phyloP scores from a whole-genome alignment of 2,797 vertebrate genomes.

The Dallia pectoralis region DNA sequence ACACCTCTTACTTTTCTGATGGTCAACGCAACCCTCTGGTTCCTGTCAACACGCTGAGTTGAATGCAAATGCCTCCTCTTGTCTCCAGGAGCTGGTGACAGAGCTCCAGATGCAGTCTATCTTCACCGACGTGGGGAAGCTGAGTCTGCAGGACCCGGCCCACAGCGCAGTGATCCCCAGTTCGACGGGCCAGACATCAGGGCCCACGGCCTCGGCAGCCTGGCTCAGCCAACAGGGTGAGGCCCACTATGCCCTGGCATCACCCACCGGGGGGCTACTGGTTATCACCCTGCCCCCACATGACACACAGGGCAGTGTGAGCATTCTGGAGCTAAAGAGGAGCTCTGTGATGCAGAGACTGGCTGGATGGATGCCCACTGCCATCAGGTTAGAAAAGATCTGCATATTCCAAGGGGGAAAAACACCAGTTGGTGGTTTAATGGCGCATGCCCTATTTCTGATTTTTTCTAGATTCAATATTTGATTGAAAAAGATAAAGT shows the following conservation, averaged over 20 bases:
- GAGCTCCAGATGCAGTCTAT: constrained; percentile 92
- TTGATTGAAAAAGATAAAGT: background rate
- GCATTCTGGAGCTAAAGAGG: constrained; percentile 85
- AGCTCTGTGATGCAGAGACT: constrained; percentile 88
- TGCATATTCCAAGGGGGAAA: background rate
- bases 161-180: constrained; percentile 80
- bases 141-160: constrained; percentile 81
- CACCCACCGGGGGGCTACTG: constrained; percentile 82
- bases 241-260: constrained; percentile 85
- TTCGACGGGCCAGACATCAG: constrained; percentile 66
- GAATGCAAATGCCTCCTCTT: background rate
- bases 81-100: constrained; percentile 80
- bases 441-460: background rate
- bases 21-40: background rate
- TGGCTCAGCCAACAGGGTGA: constrained; percentile 88
- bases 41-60: background rate
- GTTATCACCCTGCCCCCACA: constrained; percentile 84
- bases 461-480: background rate
- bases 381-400: constrained; percentile 77
- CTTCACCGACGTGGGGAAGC: constrained; percentile 87
- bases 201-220: constrained; percentile 65
- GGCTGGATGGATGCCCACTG: constrained; percentile 90
- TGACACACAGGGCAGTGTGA: constrained; percentile 66
- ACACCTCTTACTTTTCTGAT: background rate
- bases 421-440: background rate